Conservation (phyloP, 1,140 invertebrate species). For the Thaumetopoea pityocampa region DNA sequence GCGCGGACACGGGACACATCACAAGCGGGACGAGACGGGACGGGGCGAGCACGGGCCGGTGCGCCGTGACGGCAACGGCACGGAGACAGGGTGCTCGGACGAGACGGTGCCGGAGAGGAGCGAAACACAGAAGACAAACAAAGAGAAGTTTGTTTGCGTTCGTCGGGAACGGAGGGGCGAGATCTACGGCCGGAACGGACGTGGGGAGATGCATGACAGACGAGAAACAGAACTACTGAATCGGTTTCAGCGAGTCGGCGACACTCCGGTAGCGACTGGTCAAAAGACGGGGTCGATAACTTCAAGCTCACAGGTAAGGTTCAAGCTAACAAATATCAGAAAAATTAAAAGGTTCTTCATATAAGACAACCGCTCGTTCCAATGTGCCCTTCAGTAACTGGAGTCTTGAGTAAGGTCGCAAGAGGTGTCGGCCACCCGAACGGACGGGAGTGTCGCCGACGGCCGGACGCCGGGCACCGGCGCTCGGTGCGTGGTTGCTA, state of each 20-base stretch:
- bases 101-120: constrained; percentile 38
- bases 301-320: too few species aligned
- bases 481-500: constrained; percentile 18
- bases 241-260: constrained; percentile 38
- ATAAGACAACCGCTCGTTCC: too few species aligned
- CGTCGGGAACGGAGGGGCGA: constrained; percentile 4
- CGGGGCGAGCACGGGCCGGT: constrained; percentile 9
- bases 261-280: constrained; percentile 27
- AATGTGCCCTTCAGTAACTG: too few species aligned
- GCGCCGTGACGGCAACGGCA: constrained; percentile 8
- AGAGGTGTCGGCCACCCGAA: too few species aligned
- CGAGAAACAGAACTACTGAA: constrained; percentile 44
- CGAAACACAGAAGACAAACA: constrained; percentile 15
- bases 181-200: constrained; percentile 39
- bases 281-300: not conserved
- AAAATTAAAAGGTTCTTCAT: too few species aligned
- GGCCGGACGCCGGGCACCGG: constrained; percentile 1
- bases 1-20: constrained; percentile 38
- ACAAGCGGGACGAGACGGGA: constrained; percentile 37
- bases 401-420: too few species aligned
- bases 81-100: constrained; percentile 10
- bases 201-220: constrained; percentile 49
- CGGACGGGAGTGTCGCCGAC: constrained; percentile 13
- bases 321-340: too few species aligned
- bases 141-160: not conserved